phyloP scores from a whole-genome alignment of 30 jellyfish, hydroid and myxozoan species.

The Phacellophora camtschatica region DNA sequence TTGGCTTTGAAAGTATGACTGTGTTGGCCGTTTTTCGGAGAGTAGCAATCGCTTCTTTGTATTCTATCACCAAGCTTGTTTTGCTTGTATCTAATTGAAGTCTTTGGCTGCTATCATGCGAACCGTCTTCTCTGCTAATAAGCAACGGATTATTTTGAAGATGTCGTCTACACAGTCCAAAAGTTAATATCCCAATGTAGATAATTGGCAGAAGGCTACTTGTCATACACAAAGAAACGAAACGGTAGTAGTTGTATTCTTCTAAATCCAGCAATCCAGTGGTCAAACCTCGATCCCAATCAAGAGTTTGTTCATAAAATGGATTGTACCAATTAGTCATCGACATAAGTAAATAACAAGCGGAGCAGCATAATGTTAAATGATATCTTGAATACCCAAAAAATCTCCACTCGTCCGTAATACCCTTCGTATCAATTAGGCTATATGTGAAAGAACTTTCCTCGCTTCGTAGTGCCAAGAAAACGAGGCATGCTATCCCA shows the following conservation, averaged over 20 bases:
- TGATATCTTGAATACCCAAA: conserved; percentile 51
- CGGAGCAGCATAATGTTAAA: conserved; percentile 40
- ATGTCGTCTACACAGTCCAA: conserved; percentile 41
- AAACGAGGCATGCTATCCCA: conserved; percentile 17
- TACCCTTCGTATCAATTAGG: conserved; percentile 20
- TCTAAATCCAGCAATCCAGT: conserved; percentile 14
- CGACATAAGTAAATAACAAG: conserved; percentile 73
- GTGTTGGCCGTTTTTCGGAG: conserved; percentile 33
- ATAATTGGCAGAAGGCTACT: conserved; percentile 75
- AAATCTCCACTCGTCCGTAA: conserved; percentile 20
- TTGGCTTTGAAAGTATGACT: not conserved
- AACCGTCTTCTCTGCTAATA: not conserved
- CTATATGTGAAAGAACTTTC: conserved; percentile 63
- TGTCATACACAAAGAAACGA: conserved; percentile 55
- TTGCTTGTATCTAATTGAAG: not conserved
- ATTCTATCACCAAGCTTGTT: conserved; percentile 26
- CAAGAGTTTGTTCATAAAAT: conserved; percentile 27
- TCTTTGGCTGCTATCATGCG: conserved; percentile 10
- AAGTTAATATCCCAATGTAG: conserved; percentile 51
- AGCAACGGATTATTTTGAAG: not conserved
- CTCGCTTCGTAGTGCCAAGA: conserved; percentile 46
- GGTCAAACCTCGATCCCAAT: conserved; percentile 22
- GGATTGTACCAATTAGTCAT: conserved; percentile 94
- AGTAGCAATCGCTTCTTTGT: conserved; percentile 53
- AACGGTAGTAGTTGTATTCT: conserved; percentile 79